Evolutionary conservation across 2,888 invertebrate species (phyloP), one percentile per base, ranked within the genome.

Genomic region (Drosophila maculinotata): DNA sequence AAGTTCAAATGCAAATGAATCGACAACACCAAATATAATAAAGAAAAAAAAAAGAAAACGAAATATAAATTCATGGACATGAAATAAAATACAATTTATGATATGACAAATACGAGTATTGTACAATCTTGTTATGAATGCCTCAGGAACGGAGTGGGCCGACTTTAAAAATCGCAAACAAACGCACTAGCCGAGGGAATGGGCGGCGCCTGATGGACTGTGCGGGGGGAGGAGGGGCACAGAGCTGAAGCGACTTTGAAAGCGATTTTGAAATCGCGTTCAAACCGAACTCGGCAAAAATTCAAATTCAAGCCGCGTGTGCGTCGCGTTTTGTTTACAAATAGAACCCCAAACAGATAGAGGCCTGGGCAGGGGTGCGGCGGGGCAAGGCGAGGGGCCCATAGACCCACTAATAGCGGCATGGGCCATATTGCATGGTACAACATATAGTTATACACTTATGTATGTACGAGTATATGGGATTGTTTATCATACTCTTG

Each of bases 251-350:
- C 51, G 63, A 58, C 68, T 63, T 73, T 73, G 68, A 72, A 52
- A 51, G 66, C 65, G 69, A 70, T 80, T 80, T 81, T 65, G 79
- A 85, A 80, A 75, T 63, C 69, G 86, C 57, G 72, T 52, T 63
- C 31, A 62, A 71, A 45, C 51, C 58, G 49, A 57, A 68, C 49
- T 35, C 17, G 56, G 51, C 51, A 65, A 63, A 65, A 60, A 62
- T 87, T 47, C 33, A 60, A 67, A 87, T 82, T 87, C 82, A 75
- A 68, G 63, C 65, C 63, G 72, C 76, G 73, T 81, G 30, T 73
- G 69, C 62, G 52, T 31, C 62, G 72, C 79, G 65, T 62, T 83
- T 83, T 87, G 82, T 87, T 87, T 83, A 85, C 86, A 82, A 83
- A 85, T 70, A 71, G 57, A 65, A 68, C 39, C 30, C 47, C 52